Conservation (phyloP, 2,888 invertebrate species). For the Philopedon plagiatum region DNA sequence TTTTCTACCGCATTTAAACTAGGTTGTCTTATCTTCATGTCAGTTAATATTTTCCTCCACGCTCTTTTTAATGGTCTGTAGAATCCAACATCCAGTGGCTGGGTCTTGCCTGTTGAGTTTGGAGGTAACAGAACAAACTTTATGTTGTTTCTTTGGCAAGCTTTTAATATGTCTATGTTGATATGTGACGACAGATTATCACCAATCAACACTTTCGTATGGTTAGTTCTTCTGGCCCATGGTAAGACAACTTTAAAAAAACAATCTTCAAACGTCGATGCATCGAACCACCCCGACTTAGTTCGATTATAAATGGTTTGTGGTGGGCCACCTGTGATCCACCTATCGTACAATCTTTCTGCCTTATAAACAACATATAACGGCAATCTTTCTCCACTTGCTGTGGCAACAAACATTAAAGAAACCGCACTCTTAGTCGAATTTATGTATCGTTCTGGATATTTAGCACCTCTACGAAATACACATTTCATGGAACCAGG, state of each 20-base stretch:
- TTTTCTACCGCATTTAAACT: background rate
- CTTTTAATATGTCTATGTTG: conserved; percentile 24
- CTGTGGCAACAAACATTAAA: conserved; percentile 40
- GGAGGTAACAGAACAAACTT: conserved; percentile 20
- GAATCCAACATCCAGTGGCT: conserved; percentile 10
- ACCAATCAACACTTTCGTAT: conserved; percentile 57
- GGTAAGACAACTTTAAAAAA: conserved; percentile 54
- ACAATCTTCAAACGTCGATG: conserved; percentile 52
- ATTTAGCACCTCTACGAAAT: conserved; percentile 25
- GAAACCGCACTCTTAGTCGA: conserved; percentile 43
- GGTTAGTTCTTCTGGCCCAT: conserved; percentile 50
- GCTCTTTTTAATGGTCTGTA: conserved; percentile 13
- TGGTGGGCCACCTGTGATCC: conserved; percentile 59
- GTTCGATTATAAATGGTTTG: conserved; percentile 57
- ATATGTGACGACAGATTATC: conserved; percentile 53
- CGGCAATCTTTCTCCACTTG: conserved; percentile 9
- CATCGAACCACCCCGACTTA: conserved; percentile 57
- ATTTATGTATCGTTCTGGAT: conserved; percentile 47
- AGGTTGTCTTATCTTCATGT: conserved; percentile 9
- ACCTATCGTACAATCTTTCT: conserved; percentile 56
- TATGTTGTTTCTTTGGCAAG: conserved; percentile 31
- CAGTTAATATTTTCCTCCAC: conserved; percentile 17
- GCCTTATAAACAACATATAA: conserved; percentile 58
- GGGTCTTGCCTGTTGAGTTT: conserved; percentile 11
- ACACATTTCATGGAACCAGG: conserved; percentile 27